phyloP scores from a whole-genome alignment of 2,797 vertebrate genomes.

The Sparidentex hasta region DNA sequence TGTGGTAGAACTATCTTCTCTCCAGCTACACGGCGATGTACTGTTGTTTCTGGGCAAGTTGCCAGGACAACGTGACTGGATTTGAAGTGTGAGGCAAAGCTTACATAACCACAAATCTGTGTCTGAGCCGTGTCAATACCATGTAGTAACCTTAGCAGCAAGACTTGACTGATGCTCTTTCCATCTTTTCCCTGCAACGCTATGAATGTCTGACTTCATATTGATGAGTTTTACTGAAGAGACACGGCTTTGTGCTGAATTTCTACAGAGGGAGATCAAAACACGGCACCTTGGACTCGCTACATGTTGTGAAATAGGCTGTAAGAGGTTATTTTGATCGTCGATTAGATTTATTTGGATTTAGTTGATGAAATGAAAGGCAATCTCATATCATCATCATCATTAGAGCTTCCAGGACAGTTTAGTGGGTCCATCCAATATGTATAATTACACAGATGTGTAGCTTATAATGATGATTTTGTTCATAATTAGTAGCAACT shows the following conservation, averaged over 20 bases:
- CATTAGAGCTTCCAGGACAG: neutral
- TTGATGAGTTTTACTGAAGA: slow-evolving; percentile 11
- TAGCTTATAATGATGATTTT: neutral
- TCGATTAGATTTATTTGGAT: neutral
- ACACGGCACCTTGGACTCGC: neutral
- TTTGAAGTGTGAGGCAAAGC: slow-evolving; percentile 49
- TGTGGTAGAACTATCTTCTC: slow-evolving; percentile 61
- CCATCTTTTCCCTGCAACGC: slow-evolving; percentile 3
- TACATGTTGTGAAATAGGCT: neutral
- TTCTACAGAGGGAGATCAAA: slow-evolving; percentile 5
- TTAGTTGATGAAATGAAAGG: neutral
- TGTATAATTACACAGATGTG: neutral
- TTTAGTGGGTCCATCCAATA: neutral
- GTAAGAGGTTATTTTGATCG: neutral
- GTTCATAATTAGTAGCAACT: neutral
- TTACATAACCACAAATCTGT: slow-evolving; percentile 63
- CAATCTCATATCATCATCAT: neutral
- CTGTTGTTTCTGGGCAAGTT: slow-evolving; percentile 71
- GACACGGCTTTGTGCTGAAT: neutral
- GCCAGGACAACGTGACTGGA: slow-evolving; percentile 64
- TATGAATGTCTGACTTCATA: slow-evolving; percentile 9
- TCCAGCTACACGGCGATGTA: slow-evolving; percentile 32
- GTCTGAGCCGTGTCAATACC: slow-evolving; percentile 56
- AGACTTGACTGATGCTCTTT: slow-evolving; percentile 11
- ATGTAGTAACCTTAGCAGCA: slow-evolving; percentile 25